Conservation (phyloP, 2,888 invertebrate species). For the Bugula neritina region DNA sequence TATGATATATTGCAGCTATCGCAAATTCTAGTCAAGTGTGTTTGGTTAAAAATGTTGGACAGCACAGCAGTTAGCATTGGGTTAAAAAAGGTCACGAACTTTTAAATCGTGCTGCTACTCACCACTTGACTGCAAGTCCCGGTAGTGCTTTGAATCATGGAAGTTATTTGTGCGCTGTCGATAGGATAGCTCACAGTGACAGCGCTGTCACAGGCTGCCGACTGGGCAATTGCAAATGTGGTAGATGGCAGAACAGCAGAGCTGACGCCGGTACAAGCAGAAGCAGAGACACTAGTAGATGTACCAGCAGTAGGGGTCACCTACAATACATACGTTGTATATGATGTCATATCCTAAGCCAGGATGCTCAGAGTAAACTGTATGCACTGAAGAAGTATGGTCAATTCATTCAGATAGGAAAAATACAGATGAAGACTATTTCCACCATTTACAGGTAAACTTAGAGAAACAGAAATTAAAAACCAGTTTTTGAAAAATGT, state of each 20-base stretch:
- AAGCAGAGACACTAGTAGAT: background rate
- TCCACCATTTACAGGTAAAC: no score
- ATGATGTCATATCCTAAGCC: no score
- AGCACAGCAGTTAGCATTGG: no score
- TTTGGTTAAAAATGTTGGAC: no score
- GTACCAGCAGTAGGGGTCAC: background rate
- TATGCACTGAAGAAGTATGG: no score
- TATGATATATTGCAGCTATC: no score
- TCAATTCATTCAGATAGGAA: no score
- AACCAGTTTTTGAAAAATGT: no score
- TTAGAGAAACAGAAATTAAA: no score
- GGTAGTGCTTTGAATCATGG: conserved; percentile 9
- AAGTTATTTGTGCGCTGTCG: background rate
- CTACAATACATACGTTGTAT: background rate
- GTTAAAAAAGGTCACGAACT: background rate
- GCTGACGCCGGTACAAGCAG: background rate
- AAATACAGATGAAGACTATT: no score
- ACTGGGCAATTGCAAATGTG: background rate
- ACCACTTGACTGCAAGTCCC: conserved; percentile 11
- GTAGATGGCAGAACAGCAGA: background rate
- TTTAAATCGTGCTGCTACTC: background rate
- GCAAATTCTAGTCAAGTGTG: no score
- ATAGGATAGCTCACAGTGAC: background rate
- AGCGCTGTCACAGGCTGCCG: background rate
- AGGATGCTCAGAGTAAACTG: no score